These are phyloP conservation scores for Drosophila ustulata DNA, from an alignment of 2,888 invertebrate genomes.

Conservation along the genomic window DNA sequence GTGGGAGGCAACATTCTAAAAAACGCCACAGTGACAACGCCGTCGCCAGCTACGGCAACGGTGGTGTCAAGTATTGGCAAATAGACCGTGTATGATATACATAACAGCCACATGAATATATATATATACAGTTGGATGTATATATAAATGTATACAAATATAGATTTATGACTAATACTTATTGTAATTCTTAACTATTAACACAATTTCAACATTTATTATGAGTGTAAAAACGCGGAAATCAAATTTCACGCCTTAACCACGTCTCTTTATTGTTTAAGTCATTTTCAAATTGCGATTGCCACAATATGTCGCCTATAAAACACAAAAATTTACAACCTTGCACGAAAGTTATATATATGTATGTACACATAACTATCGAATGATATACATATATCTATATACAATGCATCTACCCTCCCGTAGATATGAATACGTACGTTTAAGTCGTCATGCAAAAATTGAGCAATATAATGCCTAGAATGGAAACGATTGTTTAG, in stretches of 20 bases:
- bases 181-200: conserved; percentile 74
- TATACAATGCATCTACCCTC: conserved; percentile 28
- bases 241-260: conserved; percentile 81
- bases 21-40: conserved; percentile 54
- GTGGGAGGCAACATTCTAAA: conserved; percentile 48
- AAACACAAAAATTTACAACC: conserved; percentile 41
- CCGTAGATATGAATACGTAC: conserved; percentile 37
- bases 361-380: conserved; percentile 16
- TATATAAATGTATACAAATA: conserved; percentile 38
- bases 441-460: conserved; percentile 41
- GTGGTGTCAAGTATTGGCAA: conserved; percentile 62
- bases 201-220: conserved; percentile 68
- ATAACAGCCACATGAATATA: conserved; percentile 20
- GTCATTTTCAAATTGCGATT: conserved; percentile 68
- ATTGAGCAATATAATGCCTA: conserved; percentile 30
- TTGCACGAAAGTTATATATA: conserved; percentile 37
- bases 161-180: conserved; percentile 47
- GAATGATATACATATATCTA: conserved; percentile 28
- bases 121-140: conserved; percentile 20
- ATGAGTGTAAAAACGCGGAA: conserved; percentile 74
- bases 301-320: conserved; percentile 56
- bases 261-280: conserved; percentile 74
- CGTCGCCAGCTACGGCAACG: conserved; percentile 53
- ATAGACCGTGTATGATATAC: conserved; percentile 48
- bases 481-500: background rate